Conservation (phyloP, 1,140 invertebrate genomes). For the Drosophila ficusphila region DNA sequence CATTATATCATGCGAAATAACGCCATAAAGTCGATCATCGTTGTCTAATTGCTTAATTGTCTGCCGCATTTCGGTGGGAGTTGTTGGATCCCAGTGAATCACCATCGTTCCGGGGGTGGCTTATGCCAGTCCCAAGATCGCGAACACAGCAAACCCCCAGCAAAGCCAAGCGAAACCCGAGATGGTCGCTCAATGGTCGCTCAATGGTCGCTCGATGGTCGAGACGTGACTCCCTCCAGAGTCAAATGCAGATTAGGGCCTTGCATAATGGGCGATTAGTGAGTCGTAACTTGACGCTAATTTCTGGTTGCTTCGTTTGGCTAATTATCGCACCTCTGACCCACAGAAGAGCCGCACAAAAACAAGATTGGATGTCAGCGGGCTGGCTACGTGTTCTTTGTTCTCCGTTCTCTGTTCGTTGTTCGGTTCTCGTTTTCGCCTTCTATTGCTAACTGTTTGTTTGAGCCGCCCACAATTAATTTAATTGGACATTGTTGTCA, state of each 20-base stretch:
- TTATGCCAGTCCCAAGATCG: not conserved
- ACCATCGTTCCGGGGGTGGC: not conserved
- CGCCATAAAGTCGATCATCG: slow-evolving; percentile 11
- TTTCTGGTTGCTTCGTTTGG: slow-evolving; percentile 40
- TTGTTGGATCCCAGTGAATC: slow-evolving; percentile 19
- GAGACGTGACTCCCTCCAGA: slow-evolving; percentile 18
- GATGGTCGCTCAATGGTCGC: not conserved
- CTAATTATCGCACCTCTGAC: slow-evolving; percentile 49
- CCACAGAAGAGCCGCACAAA: slow-evolving; percentile 24
- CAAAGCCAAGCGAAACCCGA: not conserved
- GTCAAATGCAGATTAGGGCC: slow-evolving; percentile 5
- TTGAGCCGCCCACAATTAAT: slow-evolving; percentile 46
- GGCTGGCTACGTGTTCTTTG: slow-evolving; percentile 38
- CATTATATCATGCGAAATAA: slow-evolving; percentile 12
- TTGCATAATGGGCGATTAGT: slow-evolving; percentile 46
- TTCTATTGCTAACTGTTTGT: slow-evolving; percentile 12
- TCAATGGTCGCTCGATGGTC: too few species aligned
- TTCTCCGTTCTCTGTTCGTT: too few species aligned
- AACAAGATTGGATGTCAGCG: slow-evolving; percentile 5
- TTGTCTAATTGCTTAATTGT: slow-evolving; percentile 46
- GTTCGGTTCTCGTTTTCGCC: slow-evolving; percentile 8
- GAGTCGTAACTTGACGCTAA: slow-evolving; percentile 39
- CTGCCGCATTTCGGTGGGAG: slow-evolving; percentile 13
- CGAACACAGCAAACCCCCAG: not conserved
- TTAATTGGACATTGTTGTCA: slow-evolving; percentile 55